Evolutionary conservation across 1,140 invertebrate species (phyloP).

Genomic region (Ostrea denselamellosa): DNA sequence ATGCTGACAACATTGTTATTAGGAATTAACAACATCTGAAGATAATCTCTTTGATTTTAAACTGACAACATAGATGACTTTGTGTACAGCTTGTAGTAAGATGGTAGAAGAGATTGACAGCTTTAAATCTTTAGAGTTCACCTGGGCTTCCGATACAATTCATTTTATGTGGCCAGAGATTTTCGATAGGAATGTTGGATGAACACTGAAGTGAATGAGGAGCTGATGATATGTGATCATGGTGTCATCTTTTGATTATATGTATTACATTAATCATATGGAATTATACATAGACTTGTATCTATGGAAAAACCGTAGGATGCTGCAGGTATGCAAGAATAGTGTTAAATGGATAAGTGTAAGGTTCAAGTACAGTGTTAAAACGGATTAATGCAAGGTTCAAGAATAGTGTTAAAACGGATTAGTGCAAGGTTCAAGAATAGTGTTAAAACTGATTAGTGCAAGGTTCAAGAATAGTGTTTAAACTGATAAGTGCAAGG

Average conservation of each 20-base stretch:
- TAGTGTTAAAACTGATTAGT: no score
- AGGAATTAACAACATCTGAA: constrained; percentile 27
- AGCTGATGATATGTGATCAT: background rate
- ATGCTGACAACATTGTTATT: constrained; percentile 17
- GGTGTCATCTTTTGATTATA: constrained; percentile 55
- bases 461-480: no score
- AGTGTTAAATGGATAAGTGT: no score
- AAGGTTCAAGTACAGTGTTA: background rate
- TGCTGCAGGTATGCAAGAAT: constrained; percentile 47
- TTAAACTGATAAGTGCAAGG: background rate
- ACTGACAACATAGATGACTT: constrained; percentile 22
- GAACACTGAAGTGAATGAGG: background rate
- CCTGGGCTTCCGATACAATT: background rate
- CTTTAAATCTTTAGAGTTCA: constrained; percentile 3
- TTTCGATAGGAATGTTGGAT: background rate
- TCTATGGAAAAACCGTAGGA: constrained; percentile 61
- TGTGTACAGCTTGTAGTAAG: background rate
- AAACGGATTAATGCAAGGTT: background rate
- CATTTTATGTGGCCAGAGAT: constrained; percentile 14
- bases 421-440: background rate
- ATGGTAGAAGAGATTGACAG: background rate
- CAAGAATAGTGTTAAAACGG: no score
- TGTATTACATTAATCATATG: constrained; percentile 62
- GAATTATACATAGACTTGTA: constrained; percentile 64
- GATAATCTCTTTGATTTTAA: constrained; percentile 20